Evolutionary conservation across 2,113 vertebrate species (phyloP).

Genomic region (Polypterus bichir): DNA sequence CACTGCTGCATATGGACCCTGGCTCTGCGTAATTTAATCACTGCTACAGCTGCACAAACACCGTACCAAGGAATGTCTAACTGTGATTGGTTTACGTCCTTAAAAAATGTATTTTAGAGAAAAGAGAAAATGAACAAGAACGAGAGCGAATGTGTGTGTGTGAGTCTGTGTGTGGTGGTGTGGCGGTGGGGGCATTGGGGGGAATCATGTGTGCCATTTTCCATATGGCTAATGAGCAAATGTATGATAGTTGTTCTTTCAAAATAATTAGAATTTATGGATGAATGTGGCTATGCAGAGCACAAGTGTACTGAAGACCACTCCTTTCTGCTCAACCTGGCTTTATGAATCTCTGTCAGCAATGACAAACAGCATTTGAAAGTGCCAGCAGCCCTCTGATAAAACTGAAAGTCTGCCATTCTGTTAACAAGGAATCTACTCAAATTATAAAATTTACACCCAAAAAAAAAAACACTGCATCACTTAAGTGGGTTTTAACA

Average conservation of each 20-base stretch:
- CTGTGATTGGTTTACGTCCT: constrained; percentile 78
- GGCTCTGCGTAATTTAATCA: constrained; percentile 77
- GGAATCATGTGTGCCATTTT: constrained; percentile 68
- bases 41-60: constrained; percentile 94
- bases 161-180: no score
- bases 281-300: constrained; percentile 51
- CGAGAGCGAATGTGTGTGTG: no score
- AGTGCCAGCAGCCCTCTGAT: no score
- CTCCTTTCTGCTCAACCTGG: constrained; percentile 40
- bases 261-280: constrained; percentile 62
- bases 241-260: constrained; percentile 70
- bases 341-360: not conserved
- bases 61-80: constrained; percentile 76
- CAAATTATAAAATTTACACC: no score
- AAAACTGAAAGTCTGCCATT: no score
- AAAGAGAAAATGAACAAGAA: constrained; percentile 15
- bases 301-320: constrained; percentile 39
- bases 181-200: no score
- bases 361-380: not conserved
- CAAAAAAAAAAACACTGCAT: no score
- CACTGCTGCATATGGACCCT: constrained; percentile 57
- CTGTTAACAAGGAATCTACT: no score
- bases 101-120: constrained; percentile 67
- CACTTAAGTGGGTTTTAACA: no score
- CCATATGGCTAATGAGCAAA: constrained; percentile 81